A percentile compares a stretch with the other conserved stretches of the same genome.
Conservation (phyloP, 2,888 invertebrate genomes). For the Chydorus sphaericus region DNA sequence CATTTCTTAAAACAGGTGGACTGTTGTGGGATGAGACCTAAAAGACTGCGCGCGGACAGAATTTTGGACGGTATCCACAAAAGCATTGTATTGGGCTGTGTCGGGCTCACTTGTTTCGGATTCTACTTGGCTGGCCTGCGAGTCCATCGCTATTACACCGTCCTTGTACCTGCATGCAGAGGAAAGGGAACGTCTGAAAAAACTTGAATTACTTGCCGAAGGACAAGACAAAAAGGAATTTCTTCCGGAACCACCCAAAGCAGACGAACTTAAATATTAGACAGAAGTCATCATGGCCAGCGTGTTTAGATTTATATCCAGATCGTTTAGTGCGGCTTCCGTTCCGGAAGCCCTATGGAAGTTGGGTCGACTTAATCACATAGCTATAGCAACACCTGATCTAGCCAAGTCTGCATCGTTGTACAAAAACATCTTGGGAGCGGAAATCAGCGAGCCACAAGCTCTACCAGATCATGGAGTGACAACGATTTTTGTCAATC, state of each 20-base stretch:
- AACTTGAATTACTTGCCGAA: conserved; percentile 30
- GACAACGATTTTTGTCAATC: conserved; percentile 41
- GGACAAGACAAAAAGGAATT: neutral
- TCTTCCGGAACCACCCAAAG: conserved; percentile 8
- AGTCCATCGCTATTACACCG: conserved; percentile 35
- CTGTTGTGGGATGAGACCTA: too few species aligned
- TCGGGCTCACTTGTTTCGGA: conserved; percentile 39
- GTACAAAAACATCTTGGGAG: conserved; percentile 38
- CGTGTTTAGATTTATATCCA: conserved; percentile 26
- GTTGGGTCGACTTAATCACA: conserved; percentile 40
- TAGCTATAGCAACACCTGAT: conserved; percentile 41
- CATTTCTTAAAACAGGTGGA: too few species aligned
- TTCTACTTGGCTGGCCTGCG: conserved; percentile 33
- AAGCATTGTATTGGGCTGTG: conserved; percentile 38
- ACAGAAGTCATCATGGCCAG: neutral
- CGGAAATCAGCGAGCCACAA: conserved; percentile 31
- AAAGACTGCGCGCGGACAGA: conserved; percentile 1
- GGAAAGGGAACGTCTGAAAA: conserved; percentile 31
- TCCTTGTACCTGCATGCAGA: conserved; percentile 33
- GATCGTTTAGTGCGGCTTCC: conserved; percentile 5
- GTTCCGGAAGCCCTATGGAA: conserved; percentile 23
- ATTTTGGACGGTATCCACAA: conserved; percentile 37
- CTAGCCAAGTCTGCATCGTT: conserved; percentile 34
- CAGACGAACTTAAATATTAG: conserved; percentile 15
- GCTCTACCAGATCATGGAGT: conserved; percentile 41